Conservation (phyloP, 92 coral and sea anemone genomes). For the Parazoanthus atlanticus region DNA sequence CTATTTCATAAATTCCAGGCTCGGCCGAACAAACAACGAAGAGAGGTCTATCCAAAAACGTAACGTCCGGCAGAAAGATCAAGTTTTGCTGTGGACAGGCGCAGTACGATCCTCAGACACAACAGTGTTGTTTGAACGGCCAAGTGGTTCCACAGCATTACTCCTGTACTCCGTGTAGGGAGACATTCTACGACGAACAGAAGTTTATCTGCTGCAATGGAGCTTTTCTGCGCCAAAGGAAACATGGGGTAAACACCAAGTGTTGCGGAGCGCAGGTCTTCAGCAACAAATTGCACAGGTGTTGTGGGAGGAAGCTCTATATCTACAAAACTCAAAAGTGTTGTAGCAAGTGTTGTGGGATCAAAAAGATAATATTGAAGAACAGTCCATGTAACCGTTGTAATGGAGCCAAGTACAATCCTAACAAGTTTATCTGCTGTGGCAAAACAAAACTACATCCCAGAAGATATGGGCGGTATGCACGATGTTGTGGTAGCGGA, state of each 20-base stretch:
- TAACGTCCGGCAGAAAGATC: neutral
- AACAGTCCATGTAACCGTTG: neutral
- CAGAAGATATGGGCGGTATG: neutral
- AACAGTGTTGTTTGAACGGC: slow-evolving; percentile 18
- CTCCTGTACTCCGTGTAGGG: slow-evolving; percentile 30
- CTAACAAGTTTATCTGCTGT: slow-evolving; percentile 16
- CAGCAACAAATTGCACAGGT: neutral
- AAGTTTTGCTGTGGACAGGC: slow-evolving; percentile 21
- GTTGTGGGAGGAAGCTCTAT: neutral
- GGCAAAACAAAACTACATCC: neutral
- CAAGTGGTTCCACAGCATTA: slow-evolving; percentile 17
- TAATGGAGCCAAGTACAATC: slow-evolving; percentile 9
- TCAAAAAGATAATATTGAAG: neutral
- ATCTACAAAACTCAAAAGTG: neutral
- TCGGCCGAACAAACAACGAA: neutral
- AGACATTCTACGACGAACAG: slow-evolving; percentile 4
- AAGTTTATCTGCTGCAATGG: slow-evolving; percentile 25
- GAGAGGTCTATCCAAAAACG: neutral
- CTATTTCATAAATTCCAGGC: neutral
- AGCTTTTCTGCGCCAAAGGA: neutral
- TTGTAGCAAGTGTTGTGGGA: slow-evolving; percentile 6
- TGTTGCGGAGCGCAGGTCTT: slow-evolving; percentile 8
- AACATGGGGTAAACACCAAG: neutral
- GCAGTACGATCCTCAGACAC: neutral
- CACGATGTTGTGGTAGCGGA: slow-evolving; percentile 13